Conservation (phyloP, 2,113 vertebrate species). For the Amazona guildingii region DNA sequence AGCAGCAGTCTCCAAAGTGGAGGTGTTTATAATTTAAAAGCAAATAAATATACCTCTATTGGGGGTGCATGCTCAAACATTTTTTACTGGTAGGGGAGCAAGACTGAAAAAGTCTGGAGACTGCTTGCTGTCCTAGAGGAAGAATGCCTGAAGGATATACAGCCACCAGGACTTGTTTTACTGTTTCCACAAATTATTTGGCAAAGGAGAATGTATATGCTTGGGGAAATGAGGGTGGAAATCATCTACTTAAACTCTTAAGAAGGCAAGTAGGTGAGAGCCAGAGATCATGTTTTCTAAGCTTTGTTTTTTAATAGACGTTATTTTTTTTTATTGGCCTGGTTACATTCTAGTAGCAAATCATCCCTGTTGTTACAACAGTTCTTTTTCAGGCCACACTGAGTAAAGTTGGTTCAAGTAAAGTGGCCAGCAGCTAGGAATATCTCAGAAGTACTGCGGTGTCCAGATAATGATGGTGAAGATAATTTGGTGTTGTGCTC, state of each 20-base stretch:
- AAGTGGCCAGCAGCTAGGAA: rapidly evolving
- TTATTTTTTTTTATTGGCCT: neutral
- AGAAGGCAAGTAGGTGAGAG: neutral
- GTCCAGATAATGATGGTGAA: neutral
- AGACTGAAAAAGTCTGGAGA: neutral
- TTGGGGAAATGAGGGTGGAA: neutral
- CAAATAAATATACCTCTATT: rapidly evolving
- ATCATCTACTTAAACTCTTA: neutral
- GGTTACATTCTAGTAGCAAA: constrained; percentile 1
- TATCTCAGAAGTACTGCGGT: neutral
- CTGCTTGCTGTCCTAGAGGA: neutral
- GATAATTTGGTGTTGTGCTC: neutral
- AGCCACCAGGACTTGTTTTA: neutral
- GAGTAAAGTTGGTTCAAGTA: neutral
- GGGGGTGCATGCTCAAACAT: neutral
- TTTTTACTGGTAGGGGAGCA: neutral
- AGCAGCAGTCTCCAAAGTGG: neutral
- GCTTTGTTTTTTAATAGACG: neutral
- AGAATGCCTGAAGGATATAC: neutral
- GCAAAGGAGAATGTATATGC: neutral
- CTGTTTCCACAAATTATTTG: neutral
- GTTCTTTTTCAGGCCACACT: neutral
- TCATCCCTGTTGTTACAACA: neutral
- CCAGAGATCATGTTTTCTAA: neutral
- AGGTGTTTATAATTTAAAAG: neutral